Conservation (phyloP, 2,888 invertebrate species). For the Galerucella pusilla region DNA sequence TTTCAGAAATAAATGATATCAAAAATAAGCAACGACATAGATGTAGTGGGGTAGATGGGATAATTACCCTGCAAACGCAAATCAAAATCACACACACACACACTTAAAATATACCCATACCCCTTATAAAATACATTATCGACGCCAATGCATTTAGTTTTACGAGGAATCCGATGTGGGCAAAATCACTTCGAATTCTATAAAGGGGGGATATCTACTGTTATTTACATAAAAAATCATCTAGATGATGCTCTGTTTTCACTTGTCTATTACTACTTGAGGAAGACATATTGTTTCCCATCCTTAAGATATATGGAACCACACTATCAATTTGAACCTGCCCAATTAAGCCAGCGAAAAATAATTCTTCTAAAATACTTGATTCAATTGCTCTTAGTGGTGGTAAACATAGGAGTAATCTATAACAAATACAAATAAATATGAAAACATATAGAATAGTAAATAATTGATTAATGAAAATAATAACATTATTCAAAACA, state of each 20-base stretch:
- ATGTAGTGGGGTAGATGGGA: neutral
- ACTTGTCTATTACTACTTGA: constrained; percentile 57
- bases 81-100: neutral
- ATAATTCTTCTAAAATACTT: constrained; percentile 86
- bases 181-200: neutral
- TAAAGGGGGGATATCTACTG: constrained; percentile 13
- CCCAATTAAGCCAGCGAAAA: constrained; percentile 91
- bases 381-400: constrained; percentile 79
- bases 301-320: constrained; percentile 89
- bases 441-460: constrained; percentile 8
- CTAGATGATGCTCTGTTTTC: constrained; percentile 59
- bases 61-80: neutral
- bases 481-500: no score
- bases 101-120: neutral
- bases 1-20: neutral
- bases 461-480: neutral
- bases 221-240: constrained; percentile 58
- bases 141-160: neutral
- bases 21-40: constrained; percentile 1
- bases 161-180: neutral
- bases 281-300: constrained; percentile 56
- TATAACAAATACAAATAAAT: constrained; percentile 52
- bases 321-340: constrained; percentile 95
- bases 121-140: neutral
- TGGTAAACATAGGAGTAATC: constrained; percentile 77